Evolutionary conservation across 2,888 invertebrate genomes (phyloP).

Genomic region (Acanthopleura granulata): DNA sequence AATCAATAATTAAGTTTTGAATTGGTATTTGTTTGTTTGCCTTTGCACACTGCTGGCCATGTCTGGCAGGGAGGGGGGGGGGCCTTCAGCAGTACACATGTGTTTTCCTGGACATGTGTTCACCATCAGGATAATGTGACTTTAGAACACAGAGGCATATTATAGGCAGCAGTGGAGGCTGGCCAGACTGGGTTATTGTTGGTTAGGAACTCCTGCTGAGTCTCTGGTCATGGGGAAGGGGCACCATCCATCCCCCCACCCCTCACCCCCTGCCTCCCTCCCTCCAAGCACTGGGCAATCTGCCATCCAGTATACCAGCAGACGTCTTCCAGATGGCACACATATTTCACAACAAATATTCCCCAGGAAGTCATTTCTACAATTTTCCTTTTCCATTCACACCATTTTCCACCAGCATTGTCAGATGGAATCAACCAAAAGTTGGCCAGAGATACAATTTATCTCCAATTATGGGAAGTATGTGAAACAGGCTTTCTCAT

Average conservation of each 20-base stretch:
- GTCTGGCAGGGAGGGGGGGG: no score
- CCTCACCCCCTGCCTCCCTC: no score
- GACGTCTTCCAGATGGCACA: not conserved
- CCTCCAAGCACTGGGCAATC: not conserved
- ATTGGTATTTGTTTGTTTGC: no score
- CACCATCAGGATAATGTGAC: no score
- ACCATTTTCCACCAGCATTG: not conserved
- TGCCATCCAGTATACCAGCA: slow-evolving; percentile 6
- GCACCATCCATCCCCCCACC: no score
- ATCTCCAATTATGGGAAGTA: no score
- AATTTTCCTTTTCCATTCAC: slow-evolving; percentile 6
- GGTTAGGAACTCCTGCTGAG: not conserved
- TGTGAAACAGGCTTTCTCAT: no score
- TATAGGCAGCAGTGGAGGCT: not conserved
- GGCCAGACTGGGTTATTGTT: no score
- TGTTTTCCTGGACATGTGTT: no score
- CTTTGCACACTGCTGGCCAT: no score
- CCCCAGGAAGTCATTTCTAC: slow-evolving; percentile 9
- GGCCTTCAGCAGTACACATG: no score
- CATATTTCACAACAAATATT: slow-evolving; percentile 15
- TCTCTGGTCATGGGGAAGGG: not conserved
- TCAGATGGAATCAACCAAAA: not conserved
- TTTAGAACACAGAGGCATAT: not conserved
- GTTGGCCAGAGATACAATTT: not conserved
- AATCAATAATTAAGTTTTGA: no score